Conservation (phyloP, 2,113 vertebrate species). For the Pogonocichla stellata region DNA sequence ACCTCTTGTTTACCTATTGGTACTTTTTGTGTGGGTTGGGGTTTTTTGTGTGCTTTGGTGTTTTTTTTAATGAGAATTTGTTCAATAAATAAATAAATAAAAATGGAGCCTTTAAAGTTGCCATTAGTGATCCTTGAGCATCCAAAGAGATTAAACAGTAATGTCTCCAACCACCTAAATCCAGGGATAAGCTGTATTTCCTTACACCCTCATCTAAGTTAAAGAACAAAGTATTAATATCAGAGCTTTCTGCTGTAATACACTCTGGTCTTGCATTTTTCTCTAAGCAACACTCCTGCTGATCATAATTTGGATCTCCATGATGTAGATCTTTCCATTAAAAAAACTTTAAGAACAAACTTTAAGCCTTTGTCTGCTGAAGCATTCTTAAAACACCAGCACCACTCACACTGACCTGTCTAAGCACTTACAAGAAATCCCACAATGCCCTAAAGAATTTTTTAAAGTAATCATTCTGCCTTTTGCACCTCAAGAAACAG, state of each 20-base stretch:
- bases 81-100: background rate
- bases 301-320: background rate
- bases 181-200: background rate
- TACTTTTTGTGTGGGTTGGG: background rate
- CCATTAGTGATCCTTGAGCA: background rate
- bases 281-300: background rate
- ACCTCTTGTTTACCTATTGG: background rate
- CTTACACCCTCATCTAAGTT: background rate
- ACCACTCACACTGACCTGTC: background rate
- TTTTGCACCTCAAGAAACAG: background rate
- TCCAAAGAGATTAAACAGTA: background rate
- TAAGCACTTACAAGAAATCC: background rate
- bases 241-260: background rate
- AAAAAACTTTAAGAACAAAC: background rate
- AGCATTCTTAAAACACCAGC: background rate
- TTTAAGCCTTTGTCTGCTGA: background rate
- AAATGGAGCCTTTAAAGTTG: background rate
- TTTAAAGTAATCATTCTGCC: background rate
- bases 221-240: background rate
- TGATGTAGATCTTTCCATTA: background rate
- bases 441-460: background rate
- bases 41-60: accelerated
- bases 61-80: background rate
- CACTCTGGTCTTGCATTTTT: background rate
- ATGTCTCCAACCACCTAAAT: background rate